These are phyloP conservation scores for Papilio protenor DNA, from an alignment of 2,888 invertebrate genomes.

Conservation along the genomic window DNA sequence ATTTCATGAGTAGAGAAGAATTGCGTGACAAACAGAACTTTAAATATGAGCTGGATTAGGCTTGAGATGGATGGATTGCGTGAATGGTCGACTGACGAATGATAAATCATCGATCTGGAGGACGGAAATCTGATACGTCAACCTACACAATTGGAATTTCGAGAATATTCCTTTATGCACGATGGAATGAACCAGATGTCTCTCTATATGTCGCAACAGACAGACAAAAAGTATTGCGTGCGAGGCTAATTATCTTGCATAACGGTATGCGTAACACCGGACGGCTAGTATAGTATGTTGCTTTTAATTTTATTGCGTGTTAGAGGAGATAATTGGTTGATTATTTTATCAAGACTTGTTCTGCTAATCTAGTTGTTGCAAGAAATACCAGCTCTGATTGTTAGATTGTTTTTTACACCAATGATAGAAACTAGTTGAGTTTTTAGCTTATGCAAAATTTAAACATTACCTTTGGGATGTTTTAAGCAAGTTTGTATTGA, in stretches of 20 bases:
- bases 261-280: slow-evolving; percentile 35
- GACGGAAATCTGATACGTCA: no score
- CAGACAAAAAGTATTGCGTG: slow-evolving; percentile 1
- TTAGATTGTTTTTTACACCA: not conserved
- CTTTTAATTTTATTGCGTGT: not conserved
- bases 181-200: slow-evolving; percentile 15
- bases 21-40: no score
- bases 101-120: not conserved
- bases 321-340: slow-evolving; percentile 12
- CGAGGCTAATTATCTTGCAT: slow-evolving; percentile 33
- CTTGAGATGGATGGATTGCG: not conserved
- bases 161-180: not conserved
- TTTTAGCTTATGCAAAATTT: no score
- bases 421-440: no score
- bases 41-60: not conserved
- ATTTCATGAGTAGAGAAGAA: no score
- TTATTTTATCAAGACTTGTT: slow-evolving; percentile 9
- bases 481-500: no score
- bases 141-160: not conserved
- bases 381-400: not conserved
- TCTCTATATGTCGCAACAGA: slow-evolving; percentile 24
- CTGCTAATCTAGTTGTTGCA: not conserved
- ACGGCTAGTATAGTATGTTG: not conserved
- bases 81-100: not conserved
- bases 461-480: no score